Conservation (phyloP, 1,140 invertebrate species). For the Caerostris extrusa region DNA sequence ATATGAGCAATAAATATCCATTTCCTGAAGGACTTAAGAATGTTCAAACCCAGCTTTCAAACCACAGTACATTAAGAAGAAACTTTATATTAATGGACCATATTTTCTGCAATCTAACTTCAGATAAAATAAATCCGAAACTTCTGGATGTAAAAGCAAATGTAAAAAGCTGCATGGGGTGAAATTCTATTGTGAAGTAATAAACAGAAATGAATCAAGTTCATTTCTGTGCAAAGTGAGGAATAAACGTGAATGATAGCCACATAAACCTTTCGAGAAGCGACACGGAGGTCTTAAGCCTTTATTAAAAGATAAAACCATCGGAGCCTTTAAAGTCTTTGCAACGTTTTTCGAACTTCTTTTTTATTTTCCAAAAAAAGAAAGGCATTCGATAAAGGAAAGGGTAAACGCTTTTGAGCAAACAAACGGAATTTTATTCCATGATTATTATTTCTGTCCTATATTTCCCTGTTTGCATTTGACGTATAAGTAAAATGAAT, state of each 20-base stretch:
- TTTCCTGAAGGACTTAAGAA: too few relatives aligned
- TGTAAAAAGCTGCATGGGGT: not conserved
- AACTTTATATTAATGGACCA: not conserved
- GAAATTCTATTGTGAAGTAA: not conserved
- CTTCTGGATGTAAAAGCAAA: not conserved
- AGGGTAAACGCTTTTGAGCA: not conserved
- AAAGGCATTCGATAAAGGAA: not conserved
- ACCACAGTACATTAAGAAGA: not conserved
- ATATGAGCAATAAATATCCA: too few relatives aligned
- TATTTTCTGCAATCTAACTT: not conserved
- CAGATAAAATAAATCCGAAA: not conserved
- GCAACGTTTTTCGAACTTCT: not conserved
- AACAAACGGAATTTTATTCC: conserved; percentile 20
- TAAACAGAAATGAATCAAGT: conserved; percentile 7
- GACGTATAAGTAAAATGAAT: not conserved
- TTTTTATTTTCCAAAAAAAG: not conserved
- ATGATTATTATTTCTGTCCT: conserved; percentile 3
- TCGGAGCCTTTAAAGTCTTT: not conserved
- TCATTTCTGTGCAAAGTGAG: not conserved
- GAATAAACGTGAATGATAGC: conserved; percentile 13
- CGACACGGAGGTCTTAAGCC: not conserved
- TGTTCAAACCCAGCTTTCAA: not conserved
- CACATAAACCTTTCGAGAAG: conserved; percentile 13
- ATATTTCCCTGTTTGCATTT: conserved; percentile 6
- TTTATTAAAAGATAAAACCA: conserved; percentile 31